Percentiles rank a stretch among this genome's conserved stretches.
Evolutionary conservation across 2,113 vertebrate species (phyloP).

Genomic region (Thunnus thynnus): DNA sequence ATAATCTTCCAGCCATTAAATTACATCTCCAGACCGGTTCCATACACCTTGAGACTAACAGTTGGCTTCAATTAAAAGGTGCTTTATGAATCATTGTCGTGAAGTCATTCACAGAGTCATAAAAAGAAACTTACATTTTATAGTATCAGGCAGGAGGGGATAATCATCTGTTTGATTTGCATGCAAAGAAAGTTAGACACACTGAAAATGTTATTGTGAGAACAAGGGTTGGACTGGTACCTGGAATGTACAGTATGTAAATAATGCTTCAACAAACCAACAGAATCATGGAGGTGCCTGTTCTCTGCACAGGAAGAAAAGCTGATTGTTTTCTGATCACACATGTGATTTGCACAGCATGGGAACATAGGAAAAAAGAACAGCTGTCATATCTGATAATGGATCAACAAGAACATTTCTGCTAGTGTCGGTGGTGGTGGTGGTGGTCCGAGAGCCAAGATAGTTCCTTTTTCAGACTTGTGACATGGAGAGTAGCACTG

Average conservation of each 20-base stretch:
- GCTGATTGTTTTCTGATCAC: not conserved
- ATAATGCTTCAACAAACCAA: conserved; percentile 39
- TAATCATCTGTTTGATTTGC: conserved; percentile 52
- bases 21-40: conserved; percentile 41
- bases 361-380: conserved; percentile 7
- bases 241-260: conserved; percentile 25
- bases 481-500: conserved; percentile 15
- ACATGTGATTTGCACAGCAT: conserved; percentile 21
- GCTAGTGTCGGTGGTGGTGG: not conserved
- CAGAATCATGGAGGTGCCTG: conserved; percentile 11
- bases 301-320: conserved; percentile 9
- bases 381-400: conserved; percentile 21
- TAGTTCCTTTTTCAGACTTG: conserved; percentile 32
- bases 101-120: conserved; percentile 42
- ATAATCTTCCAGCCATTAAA: conserved; percentile 52
- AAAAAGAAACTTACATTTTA: conserved; percentile 54
- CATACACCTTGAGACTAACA: conserved; percentile 42
- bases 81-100: conserved; percentile 61
- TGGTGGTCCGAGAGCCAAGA: conserved; percentile 12
- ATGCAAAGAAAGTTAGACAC: conserved; percentile 25
- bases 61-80: conserved; percentile 48
- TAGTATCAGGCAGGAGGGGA: conserved; percentile 35
- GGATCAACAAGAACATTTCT: conserved; percentile 11
- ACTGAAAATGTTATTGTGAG: conserved; percentile 10
- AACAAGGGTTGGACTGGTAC: conserved; percentile 36